Percentiles rank a stretch among this genome's conserved stretches.
Conservation (phyloP, 2,888 invertebrate species). For the Apotomis capreana region DNA sequence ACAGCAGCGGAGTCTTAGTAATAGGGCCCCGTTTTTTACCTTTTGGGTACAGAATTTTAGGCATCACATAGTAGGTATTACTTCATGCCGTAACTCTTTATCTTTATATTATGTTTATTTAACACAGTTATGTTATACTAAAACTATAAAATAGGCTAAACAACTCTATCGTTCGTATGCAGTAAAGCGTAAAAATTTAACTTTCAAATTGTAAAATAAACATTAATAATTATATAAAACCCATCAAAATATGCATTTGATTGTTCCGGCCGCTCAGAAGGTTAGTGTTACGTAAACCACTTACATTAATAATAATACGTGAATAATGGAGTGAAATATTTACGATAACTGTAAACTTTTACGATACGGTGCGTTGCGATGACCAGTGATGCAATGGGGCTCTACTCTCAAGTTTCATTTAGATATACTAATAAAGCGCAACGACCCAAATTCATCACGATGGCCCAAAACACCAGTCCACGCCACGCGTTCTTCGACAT, state of each 20-base stretch:
- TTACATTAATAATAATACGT: conserved; percentile 32
- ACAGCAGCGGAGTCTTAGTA: no score
- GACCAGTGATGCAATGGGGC: conserved; percentile 7
- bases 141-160: background rate
- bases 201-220: conserved; percentile 17
- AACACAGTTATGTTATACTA: background rate
- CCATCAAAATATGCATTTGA: conserved; percentile 28
- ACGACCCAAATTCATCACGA: no score
- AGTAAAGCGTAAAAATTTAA: conserved; percentile 8
- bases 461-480: no score
- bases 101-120: no score
- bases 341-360: conserved; percentile 39
- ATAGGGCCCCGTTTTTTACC: no score
- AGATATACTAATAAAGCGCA: no score
- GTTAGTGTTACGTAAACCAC: conserved; percentile 34
- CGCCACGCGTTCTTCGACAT: no score
- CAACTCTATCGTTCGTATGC: background rate
- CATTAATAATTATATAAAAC: conserved; percentile 24
- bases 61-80: no score
- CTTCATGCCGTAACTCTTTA: no score
- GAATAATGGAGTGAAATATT: conserved; percentile 34
- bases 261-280: conserved; percentile 30
- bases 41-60: no score
- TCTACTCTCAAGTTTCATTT: no score
- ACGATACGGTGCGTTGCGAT: conserved; percentile 19